Evolutionary conservation across 2,113 vertebrate species (phyloP).

Genomic region (Heteronetta atricapilla): DNA sequence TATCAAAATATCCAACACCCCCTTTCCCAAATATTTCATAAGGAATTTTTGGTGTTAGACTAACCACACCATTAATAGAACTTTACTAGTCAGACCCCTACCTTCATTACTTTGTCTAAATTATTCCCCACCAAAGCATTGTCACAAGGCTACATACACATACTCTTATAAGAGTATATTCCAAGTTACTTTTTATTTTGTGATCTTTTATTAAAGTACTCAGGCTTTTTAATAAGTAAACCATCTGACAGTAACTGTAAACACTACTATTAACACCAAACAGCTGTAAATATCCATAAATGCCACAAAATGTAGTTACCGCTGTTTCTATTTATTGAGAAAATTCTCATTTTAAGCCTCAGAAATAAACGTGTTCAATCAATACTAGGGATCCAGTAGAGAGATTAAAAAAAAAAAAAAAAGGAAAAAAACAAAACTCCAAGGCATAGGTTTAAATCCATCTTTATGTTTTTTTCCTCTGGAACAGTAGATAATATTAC

Average conservation of each 20-base stretch:
- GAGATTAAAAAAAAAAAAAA: background rate
- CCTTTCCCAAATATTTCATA: background rate
- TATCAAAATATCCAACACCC: background rate
- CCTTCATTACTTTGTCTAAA: background rate
- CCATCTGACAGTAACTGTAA: conserved; percentile 27
- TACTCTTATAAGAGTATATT: background rate
- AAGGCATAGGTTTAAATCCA: background rate
- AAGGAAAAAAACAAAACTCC: background rate
- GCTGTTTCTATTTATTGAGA: conserved; percentile 54
- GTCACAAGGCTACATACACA: background rate
- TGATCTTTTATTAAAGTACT: conserved; percentile 31
- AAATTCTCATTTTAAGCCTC: conserved; percentile 39
- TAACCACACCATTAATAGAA: background rate
- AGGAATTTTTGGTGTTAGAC: background rate
- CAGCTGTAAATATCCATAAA: conserved; percentile 42
- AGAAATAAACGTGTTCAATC: conserved; percentile 56
- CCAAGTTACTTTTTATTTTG: conserved; percentile 4
- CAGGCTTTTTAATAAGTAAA: background rate
- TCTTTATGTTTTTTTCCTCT: background rate
- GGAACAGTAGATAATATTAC: background rate
- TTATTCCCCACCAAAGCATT: background rate
- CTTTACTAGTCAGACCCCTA: background rate
- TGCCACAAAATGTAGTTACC: conserved; percentile 1
- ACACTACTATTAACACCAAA: conserved; percentile 46
- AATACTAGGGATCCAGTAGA: conserved; percentile 6